phyloP scores from a whole-genome alignment of 2,797 vertebrate genomes.

The Apogon talboti region DNA sequence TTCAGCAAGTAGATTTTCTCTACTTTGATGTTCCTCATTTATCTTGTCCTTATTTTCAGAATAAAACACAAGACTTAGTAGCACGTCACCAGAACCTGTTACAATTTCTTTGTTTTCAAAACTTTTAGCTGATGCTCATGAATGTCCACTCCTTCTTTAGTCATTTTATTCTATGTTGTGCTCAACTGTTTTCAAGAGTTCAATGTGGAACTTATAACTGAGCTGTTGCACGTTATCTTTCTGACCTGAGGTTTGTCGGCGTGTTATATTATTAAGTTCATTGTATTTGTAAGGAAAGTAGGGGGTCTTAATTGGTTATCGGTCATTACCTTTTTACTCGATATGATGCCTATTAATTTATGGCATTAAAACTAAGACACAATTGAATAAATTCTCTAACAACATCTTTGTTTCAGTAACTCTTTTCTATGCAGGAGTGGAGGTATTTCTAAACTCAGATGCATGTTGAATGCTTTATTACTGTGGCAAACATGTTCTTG shows the following conservation, averaged over 20 bases:
- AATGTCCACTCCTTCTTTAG: not conserved
- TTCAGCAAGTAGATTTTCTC: slow-evolving; percentile 89
- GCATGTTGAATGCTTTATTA: not conserved
- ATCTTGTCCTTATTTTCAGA: slow-evolving; percentile 82
- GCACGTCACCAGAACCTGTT: not conserved
- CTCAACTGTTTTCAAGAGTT: not conserved
- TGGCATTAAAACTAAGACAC: not conserved
- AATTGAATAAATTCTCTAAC: not conserved
- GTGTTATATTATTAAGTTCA: not conserved
- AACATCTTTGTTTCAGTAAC: not conserved
- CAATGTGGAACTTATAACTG: not conserved
- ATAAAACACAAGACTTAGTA: slow-evolving; percentile 15
- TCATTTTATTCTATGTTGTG: not conserved
- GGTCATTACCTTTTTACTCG: not conserved
- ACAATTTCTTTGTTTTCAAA: not conserved
- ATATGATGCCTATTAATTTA: not conserved
- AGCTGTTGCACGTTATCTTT: not conserved
- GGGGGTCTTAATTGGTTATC: not conserved
- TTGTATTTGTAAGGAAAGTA: not conserved
- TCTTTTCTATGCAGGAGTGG: not conserved
- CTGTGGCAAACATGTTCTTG: not conserved
- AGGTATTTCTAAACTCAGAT: slow-evolving; percentile 9
- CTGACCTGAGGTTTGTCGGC: not conserved
- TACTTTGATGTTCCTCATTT: slow-evolving; percentile 87
- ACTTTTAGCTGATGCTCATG: not conserved